Base-by-base conservation (phyloP, 2,888 invertebrate genomes). In the Pseudococcus jackbeardsleyi region DNA sequence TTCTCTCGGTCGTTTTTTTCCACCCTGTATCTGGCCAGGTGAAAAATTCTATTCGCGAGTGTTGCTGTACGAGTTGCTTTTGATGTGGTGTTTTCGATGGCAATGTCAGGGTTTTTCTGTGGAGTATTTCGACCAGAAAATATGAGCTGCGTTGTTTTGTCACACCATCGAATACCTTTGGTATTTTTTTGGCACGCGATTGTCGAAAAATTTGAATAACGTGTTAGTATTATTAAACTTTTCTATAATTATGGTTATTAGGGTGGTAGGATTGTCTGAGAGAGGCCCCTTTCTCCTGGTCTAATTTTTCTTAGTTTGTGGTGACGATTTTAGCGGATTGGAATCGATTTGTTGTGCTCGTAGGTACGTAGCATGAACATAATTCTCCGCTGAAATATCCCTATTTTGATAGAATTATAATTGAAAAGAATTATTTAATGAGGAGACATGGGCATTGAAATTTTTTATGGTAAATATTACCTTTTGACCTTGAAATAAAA, bases 21-120 rank as follows among this genome's bases (percentile, higher is more conserved):
- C 26, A 33, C 15, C 19, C 59, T 11, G 26, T 33, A 33, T 3
- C 59, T 59, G 22, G 33, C 68, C 68, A 26, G 68, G 68, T 72
- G 68, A 72, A 72, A 72, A 72, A 26, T 72, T 33, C 68, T 72
- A 72, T 72, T 33, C 15, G 15, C 26, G 68, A 59, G 17, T 59
- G 11, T 33, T 12, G 6, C 26, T 33, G 15, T 59, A 59, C 59
- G 19, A 26, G 68, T 33, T 26, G 15, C 6, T 72, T 26, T 72
- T 15, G 26, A 15, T 33, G 12, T 22, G 68, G 68, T 26, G 26
- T 72, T 72, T 72, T 72, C 5, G 5, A 72, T 22, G 64, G 50
- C 19, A 33, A 33, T 33, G 26, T 1, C 3, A 3, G 68, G 8
- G 26, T 26, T 72, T 33, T 22, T 22, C 19, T 64, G 17, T n/a